Percentiles rank a stretch among this genome's conserved stretches.
phyloP scores from a whole-genome alignment of 1,140 invertebrate species.

The Drosophila pachea region DNA sequence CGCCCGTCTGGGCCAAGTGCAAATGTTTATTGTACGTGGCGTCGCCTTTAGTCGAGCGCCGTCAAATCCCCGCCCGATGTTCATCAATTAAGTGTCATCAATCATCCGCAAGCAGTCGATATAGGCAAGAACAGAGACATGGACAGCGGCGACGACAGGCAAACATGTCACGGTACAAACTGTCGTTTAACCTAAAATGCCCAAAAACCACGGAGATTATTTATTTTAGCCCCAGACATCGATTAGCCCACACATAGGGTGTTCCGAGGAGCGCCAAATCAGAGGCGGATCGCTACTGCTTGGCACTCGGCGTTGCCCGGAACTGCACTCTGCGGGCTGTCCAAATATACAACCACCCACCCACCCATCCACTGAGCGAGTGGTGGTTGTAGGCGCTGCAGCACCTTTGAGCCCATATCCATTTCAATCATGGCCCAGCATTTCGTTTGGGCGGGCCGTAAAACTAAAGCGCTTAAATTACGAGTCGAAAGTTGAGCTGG shows the following conservation, averaged over 20 bases:
- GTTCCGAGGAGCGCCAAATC: conserved; percentile 7
- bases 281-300: too few species aligned
- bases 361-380: conserved; percentile 4
- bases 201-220: conserved; percentile 53
- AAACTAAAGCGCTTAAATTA: conserved; percentile 57
- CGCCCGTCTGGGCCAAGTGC: conserved; percentile 25
- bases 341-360: too few species aligned
- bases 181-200: conserved; percentile 69
- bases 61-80: conserved; percentile 26
- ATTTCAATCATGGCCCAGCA: conserved; percentile 45
- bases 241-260: conserved; percentile 12
- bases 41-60: conserved; percentile 18
- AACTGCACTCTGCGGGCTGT: too few species aligned
- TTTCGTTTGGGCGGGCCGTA: conserved; percentile 40
- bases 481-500: conserved; percentile 49
- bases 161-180: conserved; percentile 76
- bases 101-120: conserved; percentile 57
- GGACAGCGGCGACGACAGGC: conserved; percentile 31
- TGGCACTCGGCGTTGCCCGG: too few species aligned
- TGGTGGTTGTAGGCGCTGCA: conserved; percentile 5
- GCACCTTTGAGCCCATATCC: conserved; percentile 52
- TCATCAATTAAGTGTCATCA: conserved; percentile 76
- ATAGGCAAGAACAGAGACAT: conserved; percentile 51
- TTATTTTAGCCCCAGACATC: conserved; percentile 35
- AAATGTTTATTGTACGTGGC: conserved; percentile 47